Percentiles rank a stretch among this genome's conserved stretches.
Conservation (phyloP, 2,888 invertebrate genomes). For the Nemapogon koenigi region DNA sequence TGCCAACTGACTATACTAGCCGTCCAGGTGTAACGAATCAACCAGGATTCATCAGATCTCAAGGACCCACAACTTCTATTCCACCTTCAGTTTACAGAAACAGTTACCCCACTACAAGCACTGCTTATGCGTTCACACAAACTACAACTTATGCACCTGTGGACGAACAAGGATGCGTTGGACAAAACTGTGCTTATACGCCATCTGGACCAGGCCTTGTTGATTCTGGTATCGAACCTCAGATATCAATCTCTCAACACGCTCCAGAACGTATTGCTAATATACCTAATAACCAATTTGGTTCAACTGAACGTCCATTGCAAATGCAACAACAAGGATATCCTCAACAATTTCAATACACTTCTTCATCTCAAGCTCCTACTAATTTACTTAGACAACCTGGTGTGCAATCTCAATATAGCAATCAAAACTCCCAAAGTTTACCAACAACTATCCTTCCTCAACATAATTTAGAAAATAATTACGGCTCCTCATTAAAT, state of each 20-base stretch:
- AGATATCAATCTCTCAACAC: slow-evolving; percentile 6
- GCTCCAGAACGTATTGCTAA: neutral
- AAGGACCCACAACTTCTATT: neutral
- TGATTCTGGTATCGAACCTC: slow-evolving; percentile 3
- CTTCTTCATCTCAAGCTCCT: neutral
- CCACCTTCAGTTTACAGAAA: slow-evolving; percentile 12
- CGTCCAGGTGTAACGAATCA: neutral
- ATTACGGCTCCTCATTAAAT: too few species aligned
- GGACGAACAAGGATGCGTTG: slow-evolving; percentile 1
- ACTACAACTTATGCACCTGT: slow-evolving; percentile 28
- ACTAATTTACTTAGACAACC: neutral
- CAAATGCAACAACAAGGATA: neutral
- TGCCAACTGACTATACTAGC: neutral
- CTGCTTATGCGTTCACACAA: slow-evolving; percentile 30
- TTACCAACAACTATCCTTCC: too few species aligned
- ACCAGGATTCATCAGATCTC: slow-evolving; percentile 2
- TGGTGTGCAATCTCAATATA: too few species aligned
- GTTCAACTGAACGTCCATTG: too few species aligned
- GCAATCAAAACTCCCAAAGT: too few species aligned
- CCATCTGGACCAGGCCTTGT: slow-evolving; percentile 3
- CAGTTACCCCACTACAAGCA: slow-evolving; percentile 23
- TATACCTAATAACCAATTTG: too few species aligned
- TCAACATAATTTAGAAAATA: too few species aligned
- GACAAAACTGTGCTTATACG: slow-evolving; percentile 3
- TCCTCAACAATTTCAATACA: neutral